These are phyloP conservation scores for Cebus imitator DNA, from an alignment of 2,113 vertebrate genomes.

Conservation along the genomic window DNA sequence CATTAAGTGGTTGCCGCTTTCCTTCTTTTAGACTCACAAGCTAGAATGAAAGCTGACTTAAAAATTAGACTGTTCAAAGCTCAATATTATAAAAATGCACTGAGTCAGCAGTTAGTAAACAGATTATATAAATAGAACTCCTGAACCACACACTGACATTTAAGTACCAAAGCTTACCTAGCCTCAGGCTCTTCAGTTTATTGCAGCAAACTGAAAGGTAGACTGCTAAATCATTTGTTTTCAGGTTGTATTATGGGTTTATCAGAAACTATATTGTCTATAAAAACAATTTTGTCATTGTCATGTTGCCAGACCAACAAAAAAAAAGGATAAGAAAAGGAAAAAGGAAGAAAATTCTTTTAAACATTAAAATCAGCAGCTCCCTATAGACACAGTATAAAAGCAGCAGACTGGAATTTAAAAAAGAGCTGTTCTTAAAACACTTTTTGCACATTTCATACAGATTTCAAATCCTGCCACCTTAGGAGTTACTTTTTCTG, in stretches of 20 bases:
- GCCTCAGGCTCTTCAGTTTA: constrained; percentile 50
- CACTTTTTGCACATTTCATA: constrained; percentile 49
- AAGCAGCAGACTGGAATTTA: background rate
- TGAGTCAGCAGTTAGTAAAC: constrained; percentile 57
- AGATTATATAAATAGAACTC: constrained; percentile 66
- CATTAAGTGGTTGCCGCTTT: background rate
- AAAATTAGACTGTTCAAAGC: background rate
- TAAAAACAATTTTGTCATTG: constrained; percentile 39
- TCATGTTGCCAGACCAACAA: background rate
- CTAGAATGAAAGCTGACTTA: background rate
- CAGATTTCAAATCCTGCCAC: constrained; percentile 46
- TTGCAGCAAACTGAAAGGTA: constrained; percentile 22
- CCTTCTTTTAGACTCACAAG: background rate
- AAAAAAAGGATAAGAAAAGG: background rate
- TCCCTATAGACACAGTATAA: constrained; percentile 17
- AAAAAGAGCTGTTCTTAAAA: constrained; percentile 62
- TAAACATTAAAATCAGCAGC: constrained; percentile 36
- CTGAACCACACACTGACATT: constrained; percentile 38
- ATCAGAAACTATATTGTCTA: background rate
- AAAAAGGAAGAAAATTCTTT: background rate
- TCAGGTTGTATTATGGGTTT: background rate
- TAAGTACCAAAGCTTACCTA: constrained; percentile 35
- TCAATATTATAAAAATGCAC: background rate
- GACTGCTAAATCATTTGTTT: constrained; percentile 52
- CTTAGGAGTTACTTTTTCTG: constrained; percentile 20